These are phyloP conservation scores for Plagodis pulveraria DNA, from an alignment of 2,888 invertebrate genomes.

Conservation along the genomic window DNA sequence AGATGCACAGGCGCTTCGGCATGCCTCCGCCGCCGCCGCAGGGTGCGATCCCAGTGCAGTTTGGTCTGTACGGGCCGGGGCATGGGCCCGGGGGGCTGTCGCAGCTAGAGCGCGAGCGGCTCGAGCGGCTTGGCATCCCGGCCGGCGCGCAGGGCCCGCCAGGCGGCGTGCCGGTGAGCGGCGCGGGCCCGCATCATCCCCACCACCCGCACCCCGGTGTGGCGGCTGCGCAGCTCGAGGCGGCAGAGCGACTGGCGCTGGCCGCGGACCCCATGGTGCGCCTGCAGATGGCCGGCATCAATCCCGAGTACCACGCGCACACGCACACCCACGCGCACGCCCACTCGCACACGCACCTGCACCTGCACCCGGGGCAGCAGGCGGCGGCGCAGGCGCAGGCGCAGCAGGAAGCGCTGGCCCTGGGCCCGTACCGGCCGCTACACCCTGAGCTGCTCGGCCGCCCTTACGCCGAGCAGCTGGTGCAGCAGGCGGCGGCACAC, in stretches of 20 bases:
- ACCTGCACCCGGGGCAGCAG: slow-evolving; percentile 91
- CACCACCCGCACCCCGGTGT: slow-evolving; percentile 83
- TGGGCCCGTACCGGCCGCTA: slow-evolving; percentile 84
- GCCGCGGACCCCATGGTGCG: slow-evolving; percentile 97
- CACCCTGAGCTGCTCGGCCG: slow-evolving; percentile 92
- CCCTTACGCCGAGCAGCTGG: slow-evolving; percentile 92
- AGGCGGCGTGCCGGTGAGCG: slow-evolving; percentile 78
- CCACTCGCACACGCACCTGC: slow-evolving; percentile 95
- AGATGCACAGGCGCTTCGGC: slow-evolving; percentile 93
- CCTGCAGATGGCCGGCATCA: slow-evolving; percentile 96
- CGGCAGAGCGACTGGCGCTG: slow-evolving; percentile 91
- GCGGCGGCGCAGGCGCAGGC: slow-evolving; percentile 81
- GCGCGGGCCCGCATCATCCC: slow-evolving; percentile 74
- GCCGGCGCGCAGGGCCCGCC: slow-evolving; percentile 79
- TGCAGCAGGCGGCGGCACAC: slow-evolving; percentile 92
- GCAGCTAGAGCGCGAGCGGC: slow-evolving; percentile 94
- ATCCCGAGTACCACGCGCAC: slow-evolving; percentile 95
- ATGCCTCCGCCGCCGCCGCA: slow-evolving; percentile 87
- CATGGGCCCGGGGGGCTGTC: slow-evolving; percentile 88
- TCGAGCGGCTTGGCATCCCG: slow-evolving; percentile 92
- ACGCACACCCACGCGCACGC: slow-evolving; percentile 96
- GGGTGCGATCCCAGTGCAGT: slow-evolving; percentile 88
- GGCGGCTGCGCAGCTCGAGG: slow-evolving; percentile 87
- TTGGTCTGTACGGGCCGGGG: slow-evolving; percentile 91
- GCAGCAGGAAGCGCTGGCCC: slow-evolving; percentile 87